Base-by-base conservation (phyloP, 2,888 invertebrate genomes). In the Hetaerina titia region DNA sequence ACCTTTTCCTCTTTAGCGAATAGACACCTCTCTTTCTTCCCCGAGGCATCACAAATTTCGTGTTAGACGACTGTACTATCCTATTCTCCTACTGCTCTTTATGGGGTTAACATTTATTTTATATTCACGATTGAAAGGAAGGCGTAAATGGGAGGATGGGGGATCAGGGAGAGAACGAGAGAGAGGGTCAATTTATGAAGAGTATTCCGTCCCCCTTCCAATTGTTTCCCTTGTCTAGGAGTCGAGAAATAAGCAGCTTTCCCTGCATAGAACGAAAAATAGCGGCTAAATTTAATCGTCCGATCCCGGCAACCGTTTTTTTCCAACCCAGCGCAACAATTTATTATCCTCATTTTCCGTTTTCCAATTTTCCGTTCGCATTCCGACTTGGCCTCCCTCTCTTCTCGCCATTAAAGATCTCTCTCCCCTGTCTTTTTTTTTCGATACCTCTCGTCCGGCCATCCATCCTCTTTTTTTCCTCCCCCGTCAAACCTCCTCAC, bases 321-420 rank as follows among this genome's bases (percentile, higher is more conserved):
- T 31, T 81, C 22, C 81, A 31, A 81, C 81, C 81, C 81, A 57
- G 22, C 58, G 56, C 22, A 89, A 89, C 56, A 58, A 89, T 89
- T 89, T 89, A 89, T 56, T 89, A 89, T 89, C 89, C 58, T 58
- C 89, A 89, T 89, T 56, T 89, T 89, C 58, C n/a, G 56, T 56
- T 89, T 89, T 89, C 22, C 89, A 56, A 89, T 56, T 89, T 89
- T 89, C 89, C 89, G 89, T 56, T 89, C 89, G n/a, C 89, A 89
- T 89, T 89, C 89, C 89, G 15, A 45, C 87, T 87, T 45, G 11
- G 2, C 87, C 87, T 87, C 87, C 87, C 17, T 31, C 87, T 87
- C 87, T 45, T 17, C 45, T 19, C 31, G 31, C 31, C 87, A 31
- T 87, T 87, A 87, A 45, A 87, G 13, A 13, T 56, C 87, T 45